These are phyloP conservation scores for Burhinus oedicnemus DNA, from an alignment of 2,113 vertebrate species.

Conservation along the genomic window DNA sequence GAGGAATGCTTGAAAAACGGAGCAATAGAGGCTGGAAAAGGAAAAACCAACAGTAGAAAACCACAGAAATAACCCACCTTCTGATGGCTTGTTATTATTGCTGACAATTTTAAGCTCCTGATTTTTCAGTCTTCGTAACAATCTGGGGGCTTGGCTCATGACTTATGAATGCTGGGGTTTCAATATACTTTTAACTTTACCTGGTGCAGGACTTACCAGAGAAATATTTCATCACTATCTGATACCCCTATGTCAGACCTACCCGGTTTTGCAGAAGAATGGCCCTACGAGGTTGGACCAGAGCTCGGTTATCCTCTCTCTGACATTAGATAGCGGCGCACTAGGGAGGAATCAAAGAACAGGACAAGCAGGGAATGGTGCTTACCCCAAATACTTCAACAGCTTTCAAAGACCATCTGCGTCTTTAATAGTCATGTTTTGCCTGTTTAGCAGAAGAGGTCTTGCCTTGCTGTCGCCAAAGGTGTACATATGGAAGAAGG, in stretches of 20 bases:
- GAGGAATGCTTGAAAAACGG: not conserved
- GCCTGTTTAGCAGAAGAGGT: not conserved
- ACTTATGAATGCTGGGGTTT: not conserved
- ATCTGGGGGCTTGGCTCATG: not conserved
- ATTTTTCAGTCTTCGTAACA: not conserved
- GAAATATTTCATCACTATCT: not conserved
- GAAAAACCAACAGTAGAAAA: not conserved
- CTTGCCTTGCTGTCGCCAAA: not conserved
- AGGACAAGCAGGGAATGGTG: not conserved
- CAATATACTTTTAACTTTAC: not conserved
- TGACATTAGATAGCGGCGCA: not conserved
- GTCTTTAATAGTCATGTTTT: not conserved
- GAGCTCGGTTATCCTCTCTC: not conserved
- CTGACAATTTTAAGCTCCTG: not conserved
- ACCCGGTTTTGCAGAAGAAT: not conserved
- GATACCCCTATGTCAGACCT: not conserved
- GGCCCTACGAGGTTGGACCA: not conserved
- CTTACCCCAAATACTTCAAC: not conserved
- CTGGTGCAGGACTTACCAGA: not conserved
- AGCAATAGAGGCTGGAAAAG: not conserved
- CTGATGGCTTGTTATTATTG: not conserved
- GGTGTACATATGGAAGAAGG: not conserved
- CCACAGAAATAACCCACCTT: not conserved
- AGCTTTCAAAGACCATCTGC: not conserved
- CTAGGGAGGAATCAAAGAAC: not conserved